Evolutionary conservation across 2,888 invertebrate species (phyloP).

Genomic region (Lymantria dispar): DNA sequence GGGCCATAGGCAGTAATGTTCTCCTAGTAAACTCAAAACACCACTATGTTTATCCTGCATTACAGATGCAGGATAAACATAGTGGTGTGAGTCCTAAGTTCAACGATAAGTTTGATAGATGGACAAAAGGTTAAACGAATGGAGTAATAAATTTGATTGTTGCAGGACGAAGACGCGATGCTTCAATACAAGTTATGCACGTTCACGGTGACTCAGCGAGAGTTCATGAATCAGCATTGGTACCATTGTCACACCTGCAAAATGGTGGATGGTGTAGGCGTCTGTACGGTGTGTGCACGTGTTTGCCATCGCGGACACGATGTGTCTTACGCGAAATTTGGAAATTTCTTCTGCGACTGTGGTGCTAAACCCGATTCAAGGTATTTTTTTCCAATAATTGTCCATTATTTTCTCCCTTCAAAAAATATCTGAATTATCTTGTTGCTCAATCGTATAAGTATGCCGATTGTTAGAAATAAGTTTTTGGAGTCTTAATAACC

Average conservation of each 20-base stretch:
- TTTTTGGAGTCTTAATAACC: no score
- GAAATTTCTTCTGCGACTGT: slow-evolving; percentile 99
- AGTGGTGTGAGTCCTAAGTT: no score
- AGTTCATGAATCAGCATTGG: slow-evolving; percentile 99
- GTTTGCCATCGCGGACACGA: slow-evolving; percentile 99
- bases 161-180: slow-evolving; percentile 91
- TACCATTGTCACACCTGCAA: slow-evolving; percentile 99
- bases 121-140: no score
- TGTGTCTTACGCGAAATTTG: slow-evolving; percentile 97
- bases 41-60: no score
- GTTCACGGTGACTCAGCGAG: slow-evolving; percentile 97
- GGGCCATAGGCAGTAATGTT: no score
- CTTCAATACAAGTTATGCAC: slow-evolving; percentile 96
- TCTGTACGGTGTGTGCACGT: slow-evolving; percentile 98
- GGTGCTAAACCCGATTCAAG: slow-evolving; percentile 95
- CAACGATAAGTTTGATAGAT: background rate
- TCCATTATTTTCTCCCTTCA: no score
- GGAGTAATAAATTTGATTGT: background rate
- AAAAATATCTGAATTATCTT: no score
- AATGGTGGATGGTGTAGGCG: slow-evolving; percentile 99
- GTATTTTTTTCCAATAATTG: slow-evolving; percentile 31
- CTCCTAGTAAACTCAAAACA: no score
- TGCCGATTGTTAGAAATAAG: no score
- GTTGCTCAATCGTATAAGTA: no score
- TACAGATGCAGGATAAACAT: no score